phyloP scores from a whole-genome alignment of 2,113 vertebrate species.

The Salvelinus alpinus region DNA sequence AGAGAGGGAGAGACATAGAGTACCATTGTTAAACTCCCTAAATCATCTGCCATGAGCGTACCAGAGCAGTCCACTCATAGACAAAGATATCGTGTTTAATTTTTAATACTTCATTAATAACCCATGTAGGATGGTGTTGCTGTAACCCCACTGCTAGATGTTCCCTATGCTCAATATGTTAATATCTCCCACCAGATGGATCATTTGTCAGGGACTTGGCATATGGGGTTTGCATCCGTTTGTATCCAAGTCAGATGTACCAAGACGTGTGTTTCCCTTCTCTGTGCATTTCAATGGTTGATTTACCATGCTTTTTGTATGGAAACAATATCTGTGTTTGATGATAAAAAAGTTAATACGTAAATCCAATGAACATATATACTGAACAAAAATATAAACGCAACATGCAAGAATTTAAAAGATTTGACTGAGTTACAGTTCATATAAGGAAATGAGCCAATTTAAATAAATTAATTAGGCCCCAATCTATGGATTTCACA shows the following conservation, averaged over 20 bases:
- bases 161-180: conserved; percentile 66
- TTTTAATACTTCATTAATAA: conserved; percentile 55
- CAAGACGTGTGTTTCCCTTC: conserved; percentile 40
- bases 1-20: too few species aligned
- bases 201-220: conserved; percentile 57
- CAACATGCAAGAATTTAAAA: too few species aligned
- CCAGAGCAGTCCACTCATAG: conserved; percentile 45
- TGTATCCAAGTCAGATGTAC: conserved; percentile 58
- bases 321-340: conserved; percentile 36
- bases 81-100: conserved; percentile 61
- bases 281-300: conserved; percentile 48
- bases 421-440: too few species aligned
- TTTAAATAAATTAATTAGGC: too few species aligned
- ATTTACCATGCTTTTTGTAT: conserved; percentile 23
- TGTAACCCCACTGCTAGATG: conserved; percentile 65
- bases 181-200: conserved; percentile 51
- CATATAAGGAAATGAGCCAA: too few species aligned
- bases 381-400: too few species aligned
- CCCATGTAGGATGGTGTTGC: conserved; percentile 55
- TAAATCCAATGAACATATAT: conserved; percentile 18
- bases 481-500: too few species aligned
- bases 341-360: background rate
- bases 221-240: conserved; percentile 50
- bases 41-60: conserved; percentile 54
- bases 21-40: conserved; percentile 50